A percentile compares a stretch with the other conserved stretches of the same genome.
These are phyloP conservation scores for Distichodus sexfasciatus DNA, from an alignment of 2,797 vertebrate genomes.

Conservation along the genomic window DNA sequence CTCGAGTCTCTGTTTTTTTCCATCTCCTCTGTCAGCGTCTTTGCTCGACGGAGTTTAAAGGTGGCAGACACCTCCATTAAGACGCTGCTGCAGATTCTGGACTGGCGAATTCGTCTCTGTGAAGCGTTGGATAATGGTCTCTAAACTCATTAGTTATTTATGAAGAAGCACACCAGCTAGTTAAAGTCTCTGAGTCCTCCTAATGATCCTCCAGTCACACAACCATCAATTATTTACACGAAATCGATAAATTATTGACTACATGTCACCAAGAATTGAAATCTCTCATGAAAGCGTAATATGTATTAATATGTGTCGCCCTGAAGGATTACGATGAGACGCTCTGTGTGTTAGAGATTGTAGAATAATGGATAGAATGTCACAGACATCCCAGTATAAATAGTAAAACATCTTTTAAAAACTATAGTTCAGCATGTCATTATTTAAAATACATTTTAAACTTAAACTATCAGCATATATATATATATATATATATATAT, in stretches of 20 bases:
- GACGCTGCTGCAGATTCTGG: slow-evolving; percentile 27
- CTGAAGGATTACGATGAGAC: slow-evolving; percentile 27
- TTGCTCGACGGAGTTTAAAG: slow-evolving; percentile 29
- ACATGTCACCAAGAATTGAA: slow-evolving; percentile 62
- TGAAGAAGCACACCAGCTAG: slow-evolving; percentile 57
- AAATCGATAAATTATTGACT: slow-evolving; percentile 71
- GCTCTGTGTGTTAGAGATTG: background rate
- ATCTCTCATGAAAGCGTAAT: slow-evolving; percentile 64
- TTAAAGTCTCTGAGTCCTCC: slow-evolving; percentile 55
- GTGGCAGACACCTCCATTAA: slow-evolving; percentile 16
- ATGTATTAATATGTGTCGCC: slow-evolving; percentile 50
- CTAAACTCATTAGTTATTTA: slow-evolving; percentile 56
- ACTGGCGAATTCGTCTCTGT: slow-evolving; percentile 41
- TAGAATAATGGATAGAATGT: background rate
- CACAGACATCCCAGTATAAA: background rate
- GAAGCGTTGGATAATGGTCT: slow-evolving; percentile 45
- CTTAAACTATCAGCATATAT: too few species aligned
- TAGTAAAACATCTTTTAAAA: background rate
- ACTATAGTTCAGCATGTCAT: background rate
- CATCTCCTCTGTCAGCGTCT: slow-evolving; percentile 8
- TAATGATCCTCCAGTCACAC: slow-evolving; percentile 63
- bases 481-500: too few species aligned
- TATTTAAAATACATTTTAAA: too few species aligned
- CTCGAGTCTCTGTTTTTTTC: background rate
- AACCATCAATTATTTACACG: slow-evolving; percentile 70